Percentiles rank a stretch among this genome's conserved stretches.
These are phyloP conservation scores for Anadara kagoshimensis DNA, from an alignment of 1,140 invertebrate species.

Conservation along the genomic window DNA sequence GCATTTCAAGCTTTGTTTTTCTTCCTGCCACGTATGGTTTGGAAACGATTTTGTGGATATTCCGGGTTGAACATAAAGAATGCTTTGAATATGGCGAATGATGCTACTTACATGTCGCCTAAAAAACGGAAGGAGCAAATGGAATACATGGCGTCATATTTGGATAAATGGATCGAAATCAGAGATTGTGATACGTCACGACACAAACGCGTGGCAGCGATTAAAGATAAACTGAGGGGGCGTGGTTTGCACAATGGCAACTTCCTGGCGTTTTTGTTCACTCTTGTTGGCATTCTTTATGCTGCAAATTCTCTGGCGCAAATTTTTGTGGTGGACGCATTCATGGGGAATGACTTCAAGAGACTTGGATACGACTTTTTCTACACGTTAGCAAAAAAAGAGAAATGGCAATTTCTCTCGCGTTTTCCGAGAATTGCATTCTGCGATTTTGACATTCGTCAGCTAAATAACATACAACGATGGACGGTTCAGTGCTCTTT, in stretches of 20 bases:
- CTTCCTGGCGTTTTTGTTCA: constrained; percentile 73
- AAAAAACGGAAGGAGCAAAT: constrained; percentile 43
- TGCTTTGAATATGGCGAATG: constrained; percentile 40
- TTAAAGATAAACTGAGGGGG: constrained; percentile 28
- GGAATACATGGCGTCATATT: constrained; percentile 22
- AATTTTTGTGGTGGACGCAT: constrained; percentile 72
- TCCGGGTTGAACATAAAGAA: constrained; percentile 56
- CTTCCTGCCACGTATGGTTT: constrained; percentile 71
- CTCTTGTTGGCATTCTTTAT: constrained; percentile 74
- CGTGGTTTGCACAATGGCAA: constrained; percentile 69
- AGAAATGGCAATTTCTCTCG: constrained; percentile 37
- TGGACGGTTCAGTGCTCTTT: constrained; percentile 66
- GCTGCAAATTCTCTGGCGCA: constrained; percentile 74
- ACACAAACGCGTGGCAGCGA: constrained; percentile 8
- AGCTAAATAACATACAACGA: constrained; percentile 38
- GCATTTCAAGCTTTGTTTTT: constrained; percentile 73
- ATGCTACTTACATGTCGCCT: constrained; percentile 32
- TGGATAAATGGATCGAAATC: constrained; percentile 47
- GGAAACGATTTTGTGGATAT: constrained; percentile 60
- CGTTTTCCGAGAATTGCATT: constrained; percentile 62
- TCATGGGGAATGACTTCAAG: constrained; percentile 73
- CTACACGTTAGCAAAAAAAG: constrained; percentile 24
- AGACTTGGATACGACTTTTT: constrained; percentile 69
- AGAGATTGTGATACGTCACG: constrained; percentile 29
- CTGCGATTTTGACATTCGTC: constrained; percentile 59